Percentiles rank a stretch among this genome's conserved stretches.
Evolutionary conservation across 35 echinoderm and acorn worm species (phyloP).

Genomic region (Strongylocentrotus purpuratus): DNA sequence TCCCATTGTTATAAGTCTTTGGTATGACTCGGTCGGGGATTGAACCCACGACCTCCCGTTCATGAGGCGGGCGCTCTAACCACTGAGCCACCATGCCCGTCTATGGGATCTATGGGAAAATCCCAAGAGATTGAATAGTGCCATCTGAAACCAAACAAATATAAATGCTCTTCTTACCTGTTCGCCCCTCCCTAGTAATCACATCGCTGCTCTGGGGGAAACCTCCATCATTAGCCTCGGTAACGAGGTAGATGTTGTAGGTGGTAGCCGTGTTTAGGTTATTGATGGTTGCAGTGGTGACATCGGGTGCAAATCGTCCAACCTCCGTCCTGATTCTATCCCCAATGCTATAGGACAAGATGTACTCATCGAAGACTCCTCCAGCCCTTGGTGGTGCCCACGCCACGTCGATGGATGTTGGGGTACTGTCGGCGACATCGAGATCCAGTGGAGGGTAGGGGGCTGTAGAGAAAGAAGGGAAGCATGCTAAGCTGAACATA

Average conservation of each 20-base stretch:
- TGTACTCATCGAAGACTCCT: neutral
- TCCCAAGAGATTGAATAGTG: too few species aligned
- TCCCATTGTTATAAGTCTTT: too few species aligned
- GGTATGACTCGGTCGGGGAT: too few species aligned
- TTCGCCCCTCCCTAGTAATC: neutral
- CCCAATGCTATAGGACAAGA: slow-evolving; percentile 2
- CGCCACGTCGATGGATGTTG: neutral
- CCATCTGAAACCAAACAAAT: too few species aligned
- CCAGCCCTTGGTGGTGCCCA: neutral
- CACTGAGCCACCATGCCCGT: too few species aligned
- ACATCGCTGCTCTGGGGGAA: neutral
- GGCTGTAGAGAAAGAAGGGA: neutral
- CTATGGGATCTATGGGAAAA: too few species aligned
- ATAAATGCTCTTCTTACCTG: neutral
- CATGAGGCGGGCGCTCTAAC: too few species aligned
- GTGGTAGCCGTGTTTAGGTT: neutral
- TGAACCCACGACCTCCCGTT: too few species aligned
- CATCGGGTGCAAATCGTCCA: neutral
- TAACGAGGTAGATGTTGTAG: slow-evolving; percentile 9
- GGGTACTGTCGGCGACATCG: neutral
- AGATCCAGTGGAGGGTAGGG: neutral
- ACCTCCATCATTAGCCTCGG: neutral
- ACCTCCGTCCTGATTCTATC: neutral
- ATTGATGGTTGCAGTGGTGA: neutral
- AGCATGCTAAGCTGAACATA: neutral